Base-by-base conservation (phyloP, 2,113 vertebrate species). In the Danionella cerebrum region DNA sequence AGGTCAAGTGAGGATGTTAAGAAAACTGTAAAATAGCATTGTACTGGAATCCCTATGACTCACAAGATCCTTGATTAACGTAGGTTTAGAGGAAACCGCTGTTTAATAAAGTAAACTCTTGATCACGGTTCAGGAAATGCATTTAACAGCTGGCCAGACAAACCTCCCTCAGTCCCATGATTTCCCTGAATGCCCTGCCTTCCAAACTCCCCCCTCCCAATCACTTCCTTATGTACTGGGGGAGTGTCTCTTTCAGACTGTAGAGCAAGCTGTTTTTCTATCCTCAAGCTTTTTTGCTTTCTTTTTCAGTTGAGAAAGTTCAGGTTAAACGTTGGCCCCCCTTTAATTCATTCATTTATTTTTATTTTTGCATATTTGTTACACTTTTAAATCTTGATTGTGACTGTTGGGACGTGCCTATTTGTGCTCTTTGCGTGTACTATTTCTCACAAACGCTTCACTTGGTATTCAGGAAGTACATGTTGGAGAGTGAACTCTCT, bases 181-280 rank as follows among this genome's bases (percentile, higher is more conserved):
- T 31, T 65, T 69, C 66, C 59, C 66, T 4, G 35, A 68, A 73
- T 64, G 35, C 27, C 22, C 45, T 11, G 3, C 6, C n/a, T 10
- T 18, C 51, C 10, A 11, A 7, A 5, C 27, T 42, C 10, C 19
- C 19, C 53, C 51, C 65, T 14, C 36, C 24, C 44, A 5, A 14
- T 13, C 52, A 45, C 41, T 59, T 18, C 53, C 48, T 60, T 51
- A 14, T 33, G 2, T n/a, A n/a, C n/a, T 62, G 58, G 38, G 25
- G 22, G 54, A 35, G 48, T 70, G 35, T 12, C 13, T 39, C 31
- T 45, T 44, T 14, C 2, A 44, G 19, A 60, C 72, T 70, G 60
- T 74, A 39, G 12, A 74, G 35, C 66, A 33, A 54, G 72, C 33
- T 54, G 29, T 7, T 29, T 2, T 60, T 60, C n/a, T 1, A 22